Evolutionary conservation across 2,113 vertebrate species (phyloP).

Genomic region (Sakesphorus luctuosus): DNA sequence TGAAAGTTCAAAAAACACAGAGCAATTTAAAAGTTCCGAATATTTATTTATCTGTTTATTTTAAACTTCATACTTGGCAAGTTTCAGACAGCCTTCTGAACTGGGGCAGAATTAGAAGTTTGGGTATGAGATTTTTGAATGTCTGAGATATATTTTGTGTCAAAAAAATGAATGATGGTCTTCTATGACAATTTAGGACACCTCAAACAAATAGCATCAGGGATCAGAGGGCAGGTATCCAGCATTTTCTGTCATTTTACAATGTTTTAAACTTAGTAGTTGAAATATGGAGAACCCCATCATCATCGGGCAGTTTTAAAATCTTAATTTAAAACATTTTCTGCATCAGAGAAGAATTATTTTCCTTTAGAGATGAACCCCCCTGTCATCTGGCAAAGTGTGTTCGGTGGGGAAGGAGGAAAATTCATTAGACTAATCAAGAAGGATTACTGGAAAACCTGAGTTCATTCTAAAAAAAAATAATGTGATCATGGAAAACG

Average conservation of each 20-base stretch:
- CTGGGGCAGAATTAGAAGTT: neutral
- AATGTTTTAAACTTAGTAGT: neutral
- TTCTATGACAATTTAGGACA: neutral
- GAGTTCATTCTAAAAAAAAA: neutral
- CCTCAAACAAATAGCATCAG: neutral
- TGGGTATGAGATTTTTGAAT: neutral
- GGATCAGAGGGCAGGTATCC: neutral
- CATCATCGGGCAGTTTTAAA: neutral
- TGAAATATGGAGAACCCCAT: neutral
- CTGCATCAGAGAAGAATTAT: neutral
- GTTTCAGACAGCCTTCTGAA: neutral
- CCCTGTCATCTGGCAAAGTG: neutral
- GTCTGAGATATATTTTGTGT: neutral
- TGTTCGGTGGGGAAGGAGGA: neutral
- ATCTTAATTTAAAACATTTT: neutral
- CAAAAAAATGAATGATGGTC: neutral
- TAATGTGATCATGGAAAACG: neutral
- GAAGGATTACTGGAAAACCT: neutral
- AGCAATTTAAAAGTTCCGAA: neutral
- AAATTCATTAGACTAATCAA: conserved; percentile 33
- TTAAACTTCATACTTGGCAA: neutral
- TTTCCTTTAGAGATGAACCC: neutral
- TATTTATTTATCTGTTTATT: neutral
- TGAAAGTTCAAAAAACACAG: neutral
- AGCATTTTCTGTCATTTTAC: neutral